A percentile compares a stretch with the other conserved stretches of the same genome.
Evolutionary conservation across 2,888 invertebrate species (phyloP).

Genomic region (Eilema caniola): DNA sequence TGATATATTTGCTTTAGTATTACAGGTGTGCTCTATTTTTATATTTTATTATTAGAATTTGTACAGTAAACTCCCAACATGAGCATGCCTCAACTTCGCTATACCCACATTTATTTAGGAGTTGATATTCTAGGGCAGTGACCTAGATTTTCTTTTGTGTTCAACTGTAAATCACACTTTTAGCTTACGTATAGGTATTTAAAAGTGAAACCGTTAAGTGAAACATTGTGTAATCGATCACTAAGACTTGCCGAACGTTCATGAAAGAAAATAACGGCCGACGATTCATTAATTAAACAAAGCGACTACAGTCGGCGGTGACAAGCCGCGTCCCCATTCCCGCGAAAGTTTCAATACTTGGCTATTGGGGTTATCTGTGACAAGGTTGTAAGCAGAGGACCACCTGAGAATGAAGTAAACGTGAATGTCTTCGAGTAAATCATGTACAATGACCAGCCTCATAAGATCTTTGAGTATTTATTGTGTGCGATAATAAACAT

Average conservation of each 20-base stretch:
- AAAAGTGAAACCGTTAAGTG: slow-evolving; percentile 35
- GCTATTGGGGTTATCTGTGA: slow-evolving; percentile 78
- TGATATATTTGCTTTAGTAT: neutral
- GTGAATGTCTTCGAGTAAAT: slow-evolving; percentile 75
- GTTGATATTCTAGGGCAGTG: neutral
- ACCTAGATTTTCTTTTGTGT: slow-evolving; percentile 22
- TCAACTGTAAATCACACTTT: slow-evolving; percentile 12
- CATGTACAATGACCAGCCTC: slow-evolving; percentile 58
- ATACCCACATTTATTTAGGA: neutral
- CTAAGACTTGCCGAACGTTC: slow-evolving; percentile 47
- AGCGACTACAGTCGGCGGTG: slow-evolving; percentile 58
- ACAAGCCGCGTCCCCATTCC: slow-evolving; percentile 72
- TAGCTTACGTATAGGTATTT: slow-evolving; percentile 20
- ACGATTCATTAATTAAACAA: slow-evolving; percentile 73
- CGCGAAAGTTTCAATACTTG: slow-evolving; percentile 76
- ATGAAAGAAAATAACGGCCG: slow-evolving; percentile 54
- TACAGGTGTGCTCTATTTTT: slow-evolving; percentile 15
- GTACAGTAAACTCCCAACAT: neutral
- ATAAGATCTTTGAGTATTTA: slow-evolving; percentile 56
- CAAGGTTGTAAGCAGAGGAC: slow-evolving; percentile 78
- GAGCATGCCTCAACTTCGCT: neutral
- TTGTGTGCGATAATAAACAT: slow-evolving; percentile 52
- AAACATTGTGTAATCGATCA: slow-evolving; percentile 52
- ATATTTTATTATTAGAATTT: neutral
- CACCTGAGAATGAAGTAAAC: slow-evolving; percentile 77